These are phyloP conservation scores for Heptranchias perlo DNA, from an alignment of 2,113 vertebrate genomes.

Conservation along the genomic window DNA sequence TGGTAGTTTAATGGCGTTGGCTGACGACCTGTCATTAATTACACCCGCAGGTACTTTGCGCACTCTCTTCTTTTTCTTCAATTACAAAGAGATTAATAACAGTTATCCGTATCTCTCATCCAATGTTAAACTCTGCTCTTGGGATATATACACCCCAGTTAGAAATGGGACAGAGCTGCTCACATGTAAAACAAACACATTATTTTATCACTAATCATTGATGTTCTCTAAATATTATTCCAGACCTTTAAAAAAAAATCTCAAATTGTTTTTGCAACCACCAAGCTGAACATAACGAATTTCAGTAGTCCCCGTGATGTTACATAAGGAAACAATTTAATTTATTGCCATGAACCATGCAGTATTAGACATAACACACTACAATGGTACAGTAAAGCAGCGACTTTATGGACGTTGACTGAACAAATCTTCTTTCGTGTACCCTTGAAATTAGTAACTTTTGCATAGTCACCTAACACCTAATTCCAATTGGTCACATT, in stretches of 20 bases:
- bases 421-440: not conserved
- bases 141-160: not conserved
- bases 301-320: not conserved
- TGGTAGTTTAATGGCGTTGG: constrained; percentile 41
- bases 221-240: not conserved
- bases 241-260: not conserved
- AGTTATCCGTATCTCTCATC: not conserved
- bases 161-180: not conserved
- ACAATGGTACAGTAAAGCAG: not conserved
- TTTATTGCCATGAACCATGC: not conserved
- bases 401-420: not conserved
- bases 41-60: constrained; percentile 55
- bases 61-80: constrained; percentile 63
- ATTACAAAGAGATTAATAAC: constrained; percentile 42
- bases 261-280: not conserved
- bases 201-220: not conserved
- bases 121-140: not conserved
- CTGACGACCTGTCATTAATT: constrained; percentile 45
- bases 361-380: not conserved
- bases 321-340: not conserved
- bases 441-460: not conserved
- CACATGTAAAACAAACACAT: not conserved
- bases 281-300: not conserved
- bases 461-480: not conserved
- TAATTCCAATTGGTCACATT: not conserved